phyloP scores from a whole-genome alignment of 2,797 vertebrate species.

The Merluccius polli region DNA sequence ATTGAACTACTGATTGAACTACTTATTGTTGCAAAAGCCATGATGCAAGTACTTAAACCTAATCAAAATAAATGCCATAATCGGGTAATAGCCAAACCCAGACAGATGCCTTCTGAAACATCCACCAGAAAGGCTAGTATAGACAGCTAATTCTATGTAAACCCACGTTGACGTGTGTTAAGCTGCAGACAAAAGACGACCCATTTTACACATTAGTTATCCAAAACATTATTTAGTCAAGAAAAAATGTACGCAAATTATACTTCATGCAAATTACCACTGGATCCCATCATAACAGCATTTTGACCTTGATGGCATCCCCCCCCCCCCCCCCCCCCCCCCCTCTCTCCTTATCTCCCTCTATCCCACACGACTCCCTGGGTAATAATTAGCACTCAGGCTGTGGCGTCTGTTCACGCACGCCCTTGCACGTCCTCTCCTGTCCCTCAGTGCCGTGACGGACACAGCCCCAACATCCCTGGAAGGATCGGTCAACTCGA shows the following conservation, averaged over 20 bases:
- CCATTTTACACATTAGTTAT: not conserved
- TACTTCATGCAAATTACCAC: not conserved
- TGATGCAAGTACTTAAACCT: not conserved
- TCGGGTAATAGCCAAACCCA: not conserved
- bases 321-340: not conserved
- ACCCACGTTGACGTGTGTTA: not conserved
- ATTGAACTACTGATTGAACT: not conserved
- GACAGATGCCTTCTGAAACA: not conserved
- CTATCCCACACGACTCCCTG: constrained; percentile 30
- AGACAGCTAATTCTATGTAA: not conserved
- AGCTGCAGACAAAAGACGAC: not conserved
- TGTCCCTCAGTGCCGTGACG: constrained; percentile 29
- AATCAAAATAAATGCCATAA: not conserved
- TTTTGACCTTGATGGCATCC: not conserved
- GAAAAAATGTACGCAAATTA: no score
- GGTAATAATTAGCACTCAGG: constrained; percentile 55
- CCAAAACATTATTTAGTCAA: not conserved
- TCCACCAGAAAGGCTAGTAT: not conserved
- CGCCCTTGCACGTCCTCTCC: constrained; percentile 26
- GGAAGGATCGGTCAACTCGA: not conserved
- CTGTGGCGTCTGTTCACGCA: constrained; percentile 36
- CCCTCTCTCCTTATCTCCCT: not conserved
- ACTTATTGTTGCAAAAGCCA: no score
- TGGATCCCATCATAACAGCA: not conserved
- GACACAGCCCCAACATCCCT: constrained; percentile 4